phyloP scores from a whole-genome alignment of 2,888 invertebrate genomes.

The Drosophila rellima region DNA sequence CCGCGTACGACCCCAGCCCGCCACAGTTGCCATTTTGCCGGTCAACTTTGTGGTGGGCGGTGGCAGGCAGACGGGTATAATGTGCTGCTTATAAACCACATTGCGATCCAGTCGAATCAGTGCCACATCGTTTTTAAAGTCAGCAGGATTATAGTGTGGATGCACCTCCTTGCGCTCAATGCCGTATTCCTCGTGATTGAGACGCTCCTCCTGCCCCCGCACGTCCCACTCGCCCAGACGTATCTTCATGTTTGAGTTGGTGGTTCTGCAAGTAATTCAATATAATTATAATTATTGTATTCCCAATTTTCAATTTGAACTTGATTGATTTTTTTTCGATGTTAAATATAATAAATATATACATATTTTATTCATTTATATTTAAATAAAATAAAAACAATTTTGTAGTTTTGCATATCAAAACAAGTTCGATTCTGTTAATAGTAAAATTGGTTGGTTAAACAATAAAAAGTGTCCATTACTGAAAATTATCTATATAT shows the following conservation, averaged over 20 bases:
- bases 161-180: conserved; percentile 97
- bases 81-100: conserved; percentile 96
- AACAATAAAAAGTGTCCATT: no score
- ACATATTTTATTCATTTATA: no score
- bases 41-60: conserved; percentile 91
- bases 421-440: no score
- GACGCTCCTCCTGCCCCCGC: conserved; percentile 92
- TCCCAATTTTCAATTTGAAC: no score
- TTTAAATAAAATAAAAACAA: no score
- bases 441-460: no score
- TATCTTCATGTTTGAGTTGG: conserved; percentile 94
- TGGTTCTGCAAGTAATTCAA: conserved; percentile 90
- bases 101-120: conserved; percentile 92
- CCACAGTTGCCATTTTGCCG: conserved; percentile 95
- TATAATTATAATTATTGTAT: no score
- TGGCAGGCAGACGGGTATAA: conserved; percentile 96
- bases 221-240: conserved; percentile 97
- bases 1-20: conserved; percentile 96
- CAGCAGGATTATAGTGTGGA: conserved; percentile 95
- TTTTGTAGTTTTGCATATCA: no score
- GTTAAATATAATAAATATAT: no score
- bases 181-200: conserved; percentile 94
- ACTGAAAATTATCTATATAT: no score
- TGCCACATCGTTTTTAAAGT: conserved; percentile 96
- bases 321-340: no score